These are phyloP conservation scores for Schizopygopsis malacanthus DNA, from an alignment of 2,797 vertebrate species.

Conservation along the genomic window DNA sequence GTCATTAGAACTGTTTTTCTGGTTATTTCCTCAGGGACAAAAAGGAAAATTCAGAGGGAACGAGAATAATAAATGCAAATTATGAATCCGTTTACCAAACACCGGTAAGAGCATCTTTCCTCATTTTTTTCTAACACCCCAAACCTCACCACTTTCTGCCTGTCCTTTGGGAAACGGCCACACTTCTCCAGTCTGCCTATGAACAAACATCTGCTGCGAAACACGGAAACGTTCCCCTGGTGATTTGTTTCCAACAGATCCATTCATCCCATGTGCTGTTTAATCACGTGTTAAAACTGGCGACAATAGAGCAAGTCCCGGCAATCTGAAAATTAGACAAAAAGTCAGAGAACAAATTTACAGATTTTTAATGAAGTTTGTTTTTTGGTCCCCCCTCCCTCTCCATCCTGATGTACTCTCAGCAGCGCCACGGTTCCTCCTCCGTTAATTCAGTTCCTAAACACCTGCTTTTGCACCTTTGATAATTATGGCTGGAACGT, in stretches of 20 bases:
- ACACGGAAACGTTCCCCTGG: conserved; percentile 68
- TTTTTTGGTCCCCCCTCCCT: conserved; percentile 22
- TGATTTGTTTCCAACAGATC: conserved; percentile 67
- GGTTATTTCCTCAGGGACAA: conserved; percentile 43
- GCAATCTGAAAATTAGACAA: conserved; percentile 65
- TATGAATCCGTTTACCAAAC: conserved; percentile 46
- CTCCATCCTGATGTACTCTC: conserved; percentile 45
- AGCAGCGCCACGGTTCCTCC: conserved; percentile 49
- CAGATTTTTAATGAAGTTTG: conserved; percentile 68
- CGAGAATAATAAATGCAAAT: conserved; percentile 48
- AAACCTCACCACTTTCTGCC: conserved; percentile 59
- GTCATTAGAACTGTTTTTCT: conserved; percentile 39
- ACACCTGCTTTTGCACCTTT: conserved; percentile 73
- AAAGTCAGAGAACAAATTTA: conserved; percentile 66
- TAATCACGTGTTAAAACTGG: conserved; percentile 75
- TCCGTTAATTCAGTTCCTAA: conserved; percentile 73
- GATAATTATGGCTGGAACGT: conserved; percentile 81
- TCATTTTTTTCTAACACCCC: conserved; percentile 60
- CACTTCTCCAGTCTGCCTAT: conserved; percentile 67
- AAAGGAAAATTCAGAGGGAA: conserved; percentile 27
- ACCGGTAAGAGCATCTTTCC: conserved; percentile 38
- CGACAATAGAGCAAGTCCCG: conserved; percentile 67
- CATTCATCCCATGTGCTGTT: conserved; percentile 59
- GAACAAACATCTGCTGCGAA: conserved; percentile 75
- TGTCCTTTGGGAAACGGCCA: conserved; percentile 58